Conservation (phyloP, 1,140 invertebrate species). For the Trachymyrmex cornetzi region DNA sequence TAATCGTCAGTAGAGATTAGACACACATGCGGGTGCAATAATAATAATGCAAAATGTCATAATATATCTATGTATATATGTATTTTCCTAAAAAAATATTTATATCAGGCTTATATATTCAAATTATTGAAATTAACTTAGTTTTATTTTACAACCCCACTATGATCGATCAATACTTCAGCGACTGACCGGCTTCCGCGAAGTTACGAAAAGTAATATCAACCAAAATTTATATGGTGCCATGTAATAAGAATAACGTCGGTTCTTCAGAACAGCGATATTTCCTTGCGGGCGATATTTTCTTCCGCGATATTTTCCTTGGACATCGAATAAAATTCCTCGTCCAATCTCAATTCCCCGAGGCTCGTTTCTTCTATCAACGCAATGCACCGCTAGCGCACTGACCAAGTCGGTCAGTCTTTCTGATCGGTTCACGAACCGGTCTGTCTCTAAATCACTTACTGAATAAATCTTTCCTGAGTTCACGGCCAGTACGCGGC, state of each 20-base stretch:
- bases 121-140: slow-evolving; percentile 15
- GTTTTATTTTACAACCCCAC: slow-evolving; percentile 17
- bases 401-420: slow-evolving; percentile 37
- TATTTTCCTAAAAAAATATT: background rate
- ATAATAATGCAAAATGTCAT: background rate
- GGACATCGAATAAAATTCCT: slow-evolving; percentile 38
- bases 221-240: slow-evolving; percentile 51
- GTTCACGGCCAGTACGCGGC: slow-evolving; percentile 27
- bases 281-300: slow-evolving; percentile 53
- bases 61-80: background rate
- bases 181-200: background rate
- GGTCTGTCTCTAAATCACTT: slow-evolving; percentile 60
- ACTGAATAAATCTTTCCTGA: slow-evolving; percentile 61
- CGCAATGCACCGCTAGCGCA: slow-evolving; percentile 21
- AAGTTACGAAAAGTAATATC: slow-evolving; percentile 60
- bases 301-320: slow-evolving; percentile 54
- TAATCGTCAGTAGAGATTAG: no score
- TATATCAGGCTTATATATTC: background rate
- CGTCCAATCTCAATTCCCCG: slow-evolving; percentile 53
- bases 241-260: slow-evolving; percentile 58
- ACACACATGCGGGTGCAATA: no score
- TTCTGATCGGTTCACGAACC: slow-evolving; percentile 34
- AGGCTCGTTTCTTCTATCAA: slow-evolving; percentile 54
- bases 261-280: slow-evolving; percentile 62
- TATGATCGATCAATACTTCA: slow-evolving; percentile 34